Base-by-base conservation (phyloP, 1,140 invertebrate genomes). In the Ephestia elutella region DNA sequence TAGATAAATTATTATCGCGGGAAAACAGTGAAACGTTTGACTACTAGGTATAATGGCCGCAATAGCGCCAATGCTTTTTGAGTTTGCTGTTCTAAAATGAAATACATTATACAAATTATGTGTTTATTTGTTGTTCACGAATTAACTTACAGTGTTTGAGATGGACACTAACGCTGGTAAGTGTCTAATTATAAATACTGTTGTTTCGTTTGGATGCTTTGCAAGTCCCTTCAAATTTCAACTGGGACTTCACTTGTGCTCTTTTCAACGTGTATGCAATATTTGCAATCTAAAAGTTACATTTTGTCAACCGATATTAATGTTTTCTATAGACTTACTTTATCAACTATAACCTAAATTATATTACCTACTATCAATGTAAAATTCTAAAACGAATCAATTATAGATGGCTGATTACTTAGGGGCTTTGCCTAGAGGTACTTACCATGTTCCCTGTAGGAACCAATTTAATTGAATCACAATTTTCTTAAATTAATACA, bases 21-120 rank as follows among this genome's bases (percentile, higher is more conserved):
- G 85, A 87, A 87, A 87, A 80, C 74, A 75, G 72, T 78, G 79
- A 80, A 78, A 86, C 80, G 83, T 86, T 84, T 86, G 82, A 85
- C 78, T 79, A 75, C 73, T 75, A n/a, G n/a, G n/a, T n/a, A 71
- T 85, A 88, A 88, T 88, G 85, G 85, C 83, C 85, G 85, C 83
- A 86, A 76, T 77, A 86, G 82, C 82, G 83, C 80, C 83, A 86
- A 86, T 86, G 82, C 81, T 79, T 75, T n/a, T 78, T 78, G 78
- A 71, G 81, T 83, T 84, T 82, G 80, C 77, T 80, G 68, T 67
- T 76, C 69, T 63, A 70, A 66, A 70, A 75, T 82, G 71, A 81
- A 76, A 73, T 71, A 70, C 59, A 66, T 56, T 57, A 66, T 71
- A 56, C 49, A 57, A 73, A 65, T 69, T 72, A 68, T 68, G 62